Percentiles rank a stretch among this genome's conserved stretches.
These are phyloP conservation scores for Ailuropoda melanoleuca DNA, from an alignment of 2,113 vertebrate genomes.

Conservation along the genomic window DNA sequence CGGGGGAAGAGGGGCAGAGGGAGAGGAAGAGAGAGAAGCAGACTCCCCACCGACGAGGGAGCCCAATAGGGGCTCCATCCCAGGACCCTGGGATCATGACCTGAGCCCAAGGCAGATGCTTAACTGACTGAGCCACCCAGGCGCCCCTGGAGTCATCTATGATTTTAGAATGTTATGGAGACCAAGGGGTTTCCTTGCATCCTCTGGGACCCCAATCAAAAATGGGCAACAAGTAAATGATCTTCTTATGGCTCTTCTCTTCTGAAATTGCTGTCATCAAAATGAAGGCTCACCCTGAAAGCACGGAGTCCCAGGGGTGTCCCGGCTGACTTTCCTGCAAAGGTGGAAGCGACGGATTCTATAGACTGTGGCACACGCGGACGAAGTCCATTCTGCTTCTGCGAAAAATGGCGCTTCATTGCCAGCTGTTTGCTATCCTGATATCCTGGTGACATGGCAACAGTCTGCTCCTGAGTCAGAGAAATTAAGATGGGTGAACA, in stretches of 20 bases:
- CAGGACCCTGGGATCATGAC: too few species aligned
- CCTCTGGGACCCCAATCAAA: neutral
- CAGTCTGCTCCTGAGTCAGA: neutral
- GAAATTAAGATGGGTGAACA: neutral
- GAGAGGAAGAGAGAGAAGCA: too few species aligned
- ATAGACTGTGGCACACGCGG: neutral
- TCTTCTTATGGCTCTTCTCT: neutral
- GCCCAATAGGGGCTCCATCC: too few species aligned
- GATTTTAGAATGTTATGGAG: neutral
- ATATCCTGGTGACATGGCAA: neutral
- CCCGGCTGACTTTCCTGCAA: neutral
- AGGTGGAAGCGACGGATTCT: neutral
- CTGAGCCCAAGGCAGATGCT: too few species aligned
- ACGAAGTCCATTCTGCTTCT: neutral
- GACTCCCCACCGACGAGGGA: too few species aligned
- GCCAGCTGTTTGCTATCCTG: neutral
- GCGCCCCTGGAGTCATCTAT: neutral
- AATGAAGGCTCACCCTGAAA: neutral
- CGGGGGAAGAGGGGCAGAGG: too few species aligned
- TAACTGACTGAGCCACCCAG: too few species aligned
- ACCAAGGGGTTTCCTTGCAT: neutral
- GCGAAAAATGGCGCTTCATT: neutral
- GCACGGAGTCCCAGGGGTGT: neutral
- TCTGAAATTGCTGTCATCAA: neutral
- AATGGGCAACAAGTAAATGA: neutral